Percentiles rank a stretch among this genome's conserved stretches.
phyloP scores from a whole-genome alignment of 2,888 invertebrate genomes.

The Ceriagrion tenellum region DNA sequence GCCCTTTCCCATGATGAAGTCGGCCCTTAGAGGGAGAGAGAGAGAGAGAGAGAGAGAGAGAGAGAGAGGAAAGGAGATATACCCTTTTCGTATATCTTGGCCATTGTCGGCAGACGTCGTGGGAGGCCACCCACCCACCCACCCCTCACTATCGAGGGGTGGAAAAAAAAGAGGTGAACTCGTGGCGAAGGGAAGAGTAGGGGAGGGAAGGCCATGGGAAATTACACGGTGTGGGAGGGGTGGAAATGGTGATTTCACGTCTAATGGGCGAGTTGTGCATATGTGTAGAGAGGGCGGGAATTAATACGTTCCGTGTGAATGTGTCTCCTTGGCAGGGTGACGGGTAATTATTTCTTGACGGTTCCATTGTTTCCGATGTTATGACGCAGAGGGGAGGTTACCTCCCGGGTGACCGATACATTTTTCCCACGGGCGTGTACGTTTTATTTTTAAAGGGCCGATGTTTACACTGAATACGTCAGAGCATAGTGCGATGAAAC shows the following conservation, averaged over 20 bases:
- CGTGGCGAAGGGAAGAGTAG: neutral
- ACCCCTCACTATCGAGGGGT: neutral
- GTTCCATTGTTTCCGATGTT: slow-evolving; percentile 17
- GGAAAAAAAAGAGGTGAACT: neutral
- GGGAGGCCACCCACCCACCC: neutral
- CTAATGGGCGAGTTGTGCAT: slow-evolving; percentile 44
- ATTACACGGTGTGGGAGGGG: slow-evolving; percentile 14
- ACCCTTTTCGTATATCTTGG: neutral
- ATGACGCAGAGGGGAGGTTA: neutral
- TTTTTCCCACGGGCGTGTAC: neutral
- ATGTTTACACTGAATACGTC: neutral
- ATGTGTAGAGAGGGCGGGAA: neutral
- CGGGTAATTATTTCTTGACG: slow-evolving; percentile 2
- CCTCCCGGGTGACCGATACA: neutral
- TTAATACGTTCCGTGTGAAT: neutral
- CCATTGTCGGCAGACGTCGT: neutral
- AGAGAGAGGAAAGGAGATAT: neutral
- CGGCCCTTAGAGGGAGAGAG: neutral
- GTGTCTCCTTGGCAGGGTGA: neutral
- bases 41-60: neutral
- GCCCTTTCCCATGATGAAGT: slow-evolving; percentile 39
- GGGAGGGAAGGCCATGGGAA: neutral
- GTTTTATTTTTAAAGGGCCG: neutral
- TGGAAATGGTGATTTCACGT: slow-evolving; percentile 45
- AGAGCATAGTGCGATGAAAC: too few species aligned